Conservation (phyloP, 2,797 vertebrate species). For the Alauda arvensis region DNA sequence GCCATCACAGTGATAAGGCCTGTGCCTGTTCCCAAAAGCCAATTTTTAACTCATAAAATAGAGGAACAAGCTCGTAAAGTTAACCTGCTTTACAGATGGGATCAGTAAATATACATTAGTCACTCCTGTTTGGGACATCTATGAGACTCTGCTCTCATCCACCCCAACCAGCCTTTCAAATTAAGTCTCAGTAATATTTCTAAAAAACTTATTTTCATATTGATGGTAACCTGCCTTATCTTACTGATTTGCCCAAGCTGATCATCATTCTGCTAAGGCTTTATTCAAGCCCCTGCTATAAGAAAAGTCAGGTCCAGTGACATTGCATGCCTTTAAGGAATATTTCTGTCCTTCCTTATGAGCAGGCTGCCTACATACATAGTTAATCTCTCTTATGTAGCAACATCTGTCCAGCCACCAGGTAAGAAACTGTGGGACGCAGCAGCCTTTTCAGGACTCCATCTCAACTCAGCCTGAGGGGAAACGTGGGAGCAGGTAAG, state of each 20-base stretch:
- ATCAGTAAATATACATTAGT: background rate
- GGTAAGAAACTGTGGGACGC: background rate
- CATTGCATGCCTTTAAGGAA: background rate
- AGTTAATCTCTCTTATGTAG: background rate
- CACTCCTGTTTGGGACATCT: background rate
- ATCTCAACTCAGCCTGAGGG: background rate
- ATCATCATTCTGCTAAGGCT: background rate
- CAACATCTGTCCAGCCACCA: background rate
- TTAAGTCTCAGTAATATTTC: background rate
- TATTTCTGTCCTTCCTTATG: background rate
- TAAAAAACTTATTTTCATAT: background rate
- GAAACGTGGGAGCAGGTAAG: rapidly evolving
- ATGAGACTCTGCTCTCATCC: background rate
- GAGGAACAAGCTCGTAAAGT: background rate
- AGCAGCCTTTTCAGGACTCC: background rate
- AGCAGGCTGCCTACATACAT: background rate
- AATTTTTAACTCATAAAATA: background rate
- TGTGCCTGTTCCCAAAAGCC: background rate
- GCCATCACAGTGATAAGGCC: background rate
- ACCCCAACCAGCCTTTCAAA: background rate
- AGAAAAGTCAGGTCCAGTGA: background rate
- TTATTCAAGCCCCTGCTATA: background rate
- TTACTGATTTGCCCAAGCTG: background rate
- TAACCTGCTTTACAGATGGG: background rate
- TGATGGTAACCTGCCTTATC: background rate